Conservation (phyloP, 1,140 invertebrate genomes). For the Drosophila burlai region DNA sequence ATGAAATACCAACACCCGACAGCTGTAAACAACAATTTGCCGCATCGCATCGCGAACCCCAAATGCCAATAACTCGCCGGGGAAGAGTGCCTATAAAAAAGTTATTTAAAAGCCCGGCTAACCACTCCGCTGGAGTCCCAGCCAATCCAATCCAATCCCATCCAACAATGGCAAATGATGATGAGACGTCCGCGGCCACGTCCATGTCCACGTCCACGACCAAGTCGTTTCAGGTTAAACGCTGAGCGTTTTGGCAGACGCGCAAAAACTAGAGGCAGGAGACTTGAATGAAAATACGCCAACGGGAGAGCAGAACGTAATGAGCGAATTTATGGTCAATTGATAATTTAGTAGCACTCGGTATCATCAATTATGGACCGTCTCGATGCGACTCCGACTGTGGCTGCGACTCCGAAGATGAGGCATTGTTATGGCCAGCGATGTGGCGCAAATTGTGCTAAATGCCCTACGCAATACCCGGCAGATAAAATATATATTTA, state of each 20-base stretch:
- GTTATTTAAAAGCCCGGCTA: conserved; percentile 72
- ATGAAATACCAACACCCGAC: conserved; percentile 81
- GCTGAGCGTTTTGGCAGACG: conserved; percentile 65
- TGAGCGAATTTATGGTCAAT: conserved; percentile 85
- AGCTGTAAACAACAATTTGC: conserved; percentile 83
- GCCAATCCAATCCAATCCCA: conserved; percentile 32
- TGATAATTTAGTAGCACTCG: conserved; percentile 85
- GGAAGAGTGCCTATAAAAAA: conserved; percentile 71
- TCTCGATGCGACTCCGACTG: conserved; percentile 10
- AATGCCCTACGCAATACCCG: conserved; percentile 65
- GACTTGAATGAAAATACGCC: conserved; percentile 70
- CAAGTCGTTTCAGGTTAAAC: conserved; percentile 61
- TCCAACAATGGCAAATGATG: conserved; percentile 79
- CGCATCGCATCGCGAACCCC: conserved; percentile 31
- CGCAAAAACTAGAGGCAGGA: conserved; percentile 35
- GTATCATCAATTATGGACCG: conserved; percentile 82
- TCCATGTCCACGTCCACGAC: conserved; percentile 4
- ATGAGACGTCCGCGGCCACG: conserved; percentile 57
- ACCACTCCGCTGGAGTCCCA: conserved; percentile 26
- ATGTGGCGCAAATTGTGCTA: conserved; percentile 85
- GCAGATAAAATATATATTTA: conserved; percentile 71
- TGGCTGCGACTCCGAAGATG: conserved; percentile 58
- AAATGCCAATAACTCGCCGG: conserved; percentile 76
- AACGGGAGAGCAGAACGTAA: conserved; percentile 69
- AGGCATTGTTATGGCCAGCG: conserved; percentile 83